These are phyloP conservation scores for Hirtodrosophila duncani DNA, from an alignment of 2,888 invertebrate genomes.

Conservation along the genomic window DNA sequence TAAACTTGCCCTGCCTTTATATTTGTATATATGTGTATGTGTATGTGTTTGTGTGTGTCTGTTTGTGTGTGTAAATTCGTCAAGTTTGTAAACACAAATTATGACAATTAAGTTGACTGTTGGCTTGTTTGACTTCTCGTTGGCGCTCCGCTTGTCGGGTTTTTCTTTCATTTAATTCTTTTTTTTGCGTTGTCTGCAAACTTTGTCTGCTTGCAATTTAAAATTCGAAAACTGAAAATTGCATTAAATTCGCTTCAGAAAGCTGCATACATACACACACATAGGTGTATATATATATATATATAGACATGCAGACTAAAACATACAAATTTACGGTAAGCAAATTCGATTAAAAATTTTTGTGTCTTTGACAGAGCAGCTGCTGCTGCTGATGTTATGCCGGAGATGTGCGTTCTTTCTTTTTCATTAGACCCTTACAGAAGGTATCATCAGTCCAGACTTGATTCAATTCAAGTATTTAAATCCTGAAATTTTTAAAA, in stretches of 20 bases:
- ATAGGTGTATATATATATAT: background rate
- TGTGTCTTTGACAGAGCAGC: slow-evolving; percentile 33
- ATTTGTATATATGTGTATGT: background rate
- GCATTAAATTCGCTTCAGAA: slow-evolving; percentile 47
- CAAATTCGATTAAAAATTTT: slow-evolving; percentile 58
- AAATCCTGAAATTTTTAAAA: too few relatives aligned
- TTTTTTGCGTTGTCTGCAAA: slow-evolving; percentile 39
- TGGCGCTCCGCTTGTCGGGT: too few relatives aligned
- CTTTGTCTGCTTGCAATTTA: slow-evolving; percentile 53
- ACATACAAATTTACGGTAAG: too few relatives aligned
- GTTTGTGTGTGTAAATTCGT: slow-evolving; percentile 54
- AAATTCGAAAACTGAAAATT: slow-evolving; percentile 45
- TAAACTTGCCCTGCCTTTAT: background rate
- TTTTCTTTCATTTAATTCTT: too few relatives aligned
- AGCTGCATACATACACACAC: slow-evolving; percentile 25
- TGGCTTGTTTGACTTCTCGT: slow-evolving; percentile 50
- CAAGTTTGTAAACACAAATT: slow-evolving; percentile 71
- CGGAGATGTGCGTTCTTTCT: too few relatives aligned
- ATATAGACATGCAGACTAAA: too few relatives aligned
- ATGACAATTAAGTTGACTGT: slow-evolving; percentile 71
- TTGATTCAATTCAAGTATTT: too few relatives aligned
- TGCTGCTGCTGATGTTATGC: slow-evolving; percentile 17
- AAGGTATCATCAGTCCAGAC: too few relatives aligned
- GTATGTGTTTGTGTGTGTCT: background rate
- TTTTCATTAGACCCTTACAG: too few relatives aligned